phyloP scores from a whole-genome alignment of 2,113 vertebrate genomes.

The Mastomys natalensis region DNA sequence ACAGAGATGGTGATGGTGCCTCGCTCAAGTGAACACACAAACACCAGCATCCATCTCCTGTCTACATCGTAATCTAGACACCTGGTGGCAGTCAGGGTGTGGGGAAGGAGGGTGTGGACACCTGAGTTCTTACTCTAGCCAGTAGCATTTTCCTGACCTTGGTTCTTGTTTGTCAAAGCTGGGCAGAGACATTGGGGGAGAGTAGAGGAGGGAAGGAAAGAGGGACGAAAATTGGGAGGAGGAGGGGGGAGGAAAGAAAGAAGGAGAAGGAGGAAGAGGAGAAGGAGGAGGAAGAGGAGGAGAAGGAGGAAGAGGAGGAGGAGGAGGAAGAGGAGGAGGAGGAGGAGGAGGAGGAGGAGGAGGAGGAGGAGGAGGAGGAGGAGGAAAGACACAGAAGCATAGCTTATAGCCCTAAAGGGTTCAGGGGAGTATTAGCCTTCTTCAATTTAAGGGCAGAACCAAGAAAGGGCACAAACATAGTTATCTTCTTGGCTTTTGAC shows the following conservation, averaged over 20 bases:
- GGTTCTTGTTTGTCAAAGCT: slow-evolving; percentile 45
- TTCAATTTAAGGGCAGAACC: neutral
- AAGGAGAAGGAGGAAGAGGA: neutral
- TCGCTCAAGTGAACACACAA: neutral
- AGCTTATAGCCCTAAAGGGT: neutral
- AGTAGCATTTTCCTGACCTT: slow-evolving; percentile 1
- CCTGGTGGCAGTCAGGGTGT: rapidly evolving
- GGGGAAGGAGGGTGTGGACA: neutral
- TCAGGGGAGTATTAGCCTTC: neutral
- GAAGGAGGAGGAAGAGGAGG: neutral
- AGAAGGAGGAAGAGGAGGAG: neutral
- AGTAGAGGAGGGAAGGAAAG: no score
- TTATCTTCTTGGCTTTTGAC: slow-evolving; percentile 34
- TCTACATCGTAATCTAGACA: neutral
- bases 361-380: neutral
- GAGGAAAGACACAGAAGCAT: neutral
- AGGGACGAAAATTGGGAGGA: neutral
- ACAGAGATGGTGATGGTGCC: slow-evolving; percentile 2
- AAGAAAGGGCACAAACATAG: slow-evolving; percentile 16
- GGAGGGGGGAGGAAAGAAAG: neutral
- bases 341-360: neutral
- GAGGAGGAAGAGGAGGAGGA: neutral
- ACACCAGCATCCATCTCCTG: neutral
- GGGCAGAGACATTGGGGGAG: neutral
- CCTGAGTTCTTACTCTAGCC: neutral